Conservation (phyloP, 2,113 vertebrate genomes). For the Greenwoodochromis staneri region DNA sequence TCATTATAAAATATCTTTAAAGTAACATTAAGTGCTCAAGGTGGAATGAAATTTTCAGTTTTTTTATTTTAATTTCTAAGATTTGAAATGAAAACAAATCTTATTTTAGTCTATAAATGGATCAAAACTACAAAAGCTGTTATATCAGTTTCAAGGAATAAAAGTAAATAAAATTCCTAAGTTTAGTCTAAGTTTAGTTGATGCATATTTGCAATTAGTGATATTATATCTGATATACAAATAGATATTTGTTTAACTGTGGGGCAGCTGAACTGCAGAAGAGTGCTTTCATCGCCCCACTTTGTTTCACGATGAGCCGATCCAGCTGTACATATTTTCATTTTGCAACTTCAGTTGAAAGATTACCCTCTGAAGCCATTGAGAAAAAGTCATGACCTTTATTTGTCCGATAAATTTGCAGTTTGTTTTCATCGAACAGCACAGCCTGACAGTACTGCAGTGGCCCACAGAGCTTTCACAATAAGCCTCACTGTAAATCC, state of each 20-base stretch:
- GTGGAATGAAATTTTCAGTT: background rate
- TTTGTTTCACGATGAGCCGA: background rate
- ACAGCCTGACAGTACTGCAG: background rate
- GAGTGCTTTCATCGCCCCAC: background rate
- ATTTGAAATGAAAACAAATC: background rate
- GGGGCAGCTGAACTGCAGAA: background rate
- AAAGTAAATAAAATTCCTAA: background rate
- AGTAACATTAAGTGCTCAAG: background rate
- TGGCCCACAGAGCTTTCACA: background rate
- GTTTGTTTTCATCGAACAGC: background rate
- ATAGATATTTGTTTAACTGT: background rate
- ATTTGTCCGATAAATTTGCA: background rate
- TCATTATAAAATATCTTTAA: background rate
- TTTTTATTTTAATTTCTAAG: background rate
- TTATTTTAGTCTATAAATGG: background rate
- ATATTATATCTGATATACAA: background rate
- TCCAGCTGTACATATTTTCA: background rate
- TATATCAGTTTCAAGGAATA: background rate
- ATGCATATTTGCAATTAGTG: background rate
- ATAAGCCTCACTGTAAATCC: background rate
- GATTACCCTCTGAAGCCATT: constrained; percentile 26
- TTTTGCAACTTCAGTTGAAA: background rate
- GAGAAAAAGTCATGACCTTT: constrained; percentile 1
- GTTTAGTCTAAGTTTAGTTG: background rate
- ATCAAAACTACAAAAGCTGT: background rate